Base-by-base conservation (phyloP, 2,888 invertebrate species). In the Zaprionus bogoriensis region DNA sequence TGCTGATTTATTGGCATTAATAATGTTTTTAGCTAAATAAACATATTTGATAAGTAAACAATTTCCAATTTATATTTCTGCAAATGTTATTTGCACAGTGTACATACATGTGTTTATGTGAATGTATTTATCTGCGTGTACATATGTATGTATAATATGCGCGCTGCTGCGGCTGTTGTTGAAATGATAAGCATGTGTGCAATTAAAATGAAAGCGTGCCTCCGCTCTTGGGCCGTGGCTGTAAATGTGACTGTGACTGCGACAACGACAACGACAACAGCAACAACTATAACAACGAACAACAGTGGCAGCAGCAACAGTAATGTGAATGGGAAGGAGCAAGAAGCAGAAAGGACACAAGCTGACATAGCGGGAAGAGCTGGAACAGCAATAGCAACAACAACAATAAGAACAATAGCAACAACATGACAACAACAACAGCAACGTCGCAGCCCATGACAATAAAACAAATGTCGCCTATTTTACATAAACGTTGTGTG, bases 101-200 rank as follows among this genome's bases (percentile, higher is more conserved):
- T 41, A 32, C 9, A 50, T 28, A 41, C 27, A 44, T 28, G 12
- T 22, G 19, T 32, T 6, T 62, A 27, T 42, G 19, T 12, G 42
- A 19, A 32, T 42, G 20, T 42, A 32, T 36, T 7, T 59, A n/a
- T 44, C 4, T 42, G 9, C 55, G 27, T 42, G 46, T 51, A 41
- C 55, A 23, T 38, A 23, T 27, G 23, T 38, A 20, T 47, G 32
- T 36, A 6, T 36, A 36, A 36, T 36, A 14, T 36, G 32, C 17
- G 9, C 17, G 17, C 46, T 62, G 63, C 51, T 57, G 74, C 53
- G 53, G 57, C 82, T 85, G 80, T 70, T 77, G 86, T 77, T 86
- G 77, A 83, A 83, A 86, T 86, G 84, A 86, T 86, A 86, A 86
- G 87, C 81, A 82, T 86, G 81, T 86, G 81, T 83, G 87, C 81